Evolutionary conservation across 2,113 vertebrate species (phyloP), one percentile per base, ranked within the genome.

Genomic region (Lathamus discolor): DNA sequence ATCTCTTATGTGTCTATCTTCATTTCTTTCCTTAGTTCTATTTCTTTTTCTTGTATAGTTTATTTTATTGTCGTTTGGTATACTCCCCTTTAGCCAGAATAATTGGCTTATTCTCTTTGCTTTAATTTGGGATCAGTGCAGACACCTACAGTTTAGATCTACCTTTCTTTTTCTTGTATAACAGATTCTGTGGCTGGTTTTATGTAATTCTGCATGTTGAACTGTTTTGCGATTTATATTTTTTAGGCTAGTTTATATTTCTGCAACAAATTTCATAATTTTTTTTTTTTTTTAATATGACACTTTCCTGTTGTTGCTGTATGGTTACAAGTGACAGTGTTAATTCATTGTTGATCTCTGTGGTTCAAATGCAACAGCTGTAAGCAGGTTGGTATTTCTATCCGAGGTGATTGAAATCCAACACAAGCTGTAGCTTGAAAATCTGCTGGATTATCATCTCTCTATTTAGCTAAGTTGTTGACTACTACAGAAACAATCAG

Each of bases 401-500:
- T 73, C 31, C 69, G 54, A 91, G 75, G 73, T 46, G 35, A 25
- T 69, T 62, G 37, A 87, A 94, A 94, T 95, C 35, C 49, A 90
- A 39, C 51, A 88, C 52, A 89, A 87, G 22, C 57, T 62, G 57
- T 33, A 63, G 74, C 66, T 79, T 92, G 67, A 89, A 94, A 92
- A 95, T 4, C 44, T 90, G 12, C 52, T 89, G 70, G 49, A 70
- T 66, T 94, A 44, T 20, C 24, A 64, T 80, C 29, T 72, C 43
- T 84, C 86, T 90, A 41, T 92, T 91, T 94, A 88, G 89, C 52
- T 62, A 83, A 80, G 13, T 79, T 96, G 82, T 85, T 91, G 81
- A 77, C 75, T 90, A 24, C 33, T 88, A 79, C 62, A 87, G 66
- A 93, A 95, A 84, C 83, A 95, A 92, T 86, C 74, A 62, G 74